These are phyloP conservation scores for Motacilla alba DNA, from an alignment of 2,113 vertebrate genomes.

Conservation along the genomic window DNA sequence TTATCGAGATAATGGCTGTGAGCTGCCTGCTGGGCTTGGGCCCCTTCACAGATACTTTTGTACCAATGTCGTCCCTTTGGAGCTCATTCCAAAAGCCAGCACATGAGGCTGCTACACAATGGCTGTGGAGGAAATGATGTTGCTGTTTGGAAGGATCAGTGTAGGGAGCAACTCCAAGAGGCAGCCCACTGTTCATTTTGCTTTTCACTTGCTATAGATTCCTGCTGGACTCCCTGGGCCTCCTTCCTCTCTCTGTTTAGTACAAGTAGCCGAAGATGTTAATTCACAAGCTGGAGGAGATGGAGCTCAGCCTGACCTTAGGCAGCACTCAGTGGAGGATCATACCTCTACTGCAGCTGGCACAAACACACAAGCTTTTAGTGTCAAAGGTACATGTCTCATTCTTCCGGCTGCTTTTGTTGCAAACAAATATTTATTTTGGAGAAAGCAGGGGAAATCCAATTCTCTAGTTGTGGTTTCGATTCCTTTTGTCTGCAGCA, in stretches of 20 bases:
- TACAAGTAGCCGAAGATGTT: not conserved
- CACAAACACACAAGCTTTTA: slow-evolving; percentile 2
- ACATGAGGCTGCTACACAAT: not conserved
- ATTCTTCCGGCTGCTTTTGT: slow-evolving; percentile 55
- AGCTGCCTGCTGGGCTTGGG: not conserved
- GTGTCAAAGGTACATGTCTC: slow-evolving; percentile 32
- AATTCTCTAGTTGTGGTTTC: slow-evolving; percentile 62
- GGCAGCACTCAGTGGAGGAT: not conserved
- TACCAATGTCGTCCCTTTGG: not conserved
- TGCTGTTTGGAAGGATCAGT: not conserved
- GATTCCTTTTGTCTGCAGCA: slow-evolving; percentile 58
- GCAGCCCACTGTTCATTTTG: not conserved
- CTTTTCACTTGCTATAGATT: not conserved
- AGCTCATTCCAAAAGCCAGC: not conserved
- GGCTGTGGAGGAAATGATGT: not conserved
- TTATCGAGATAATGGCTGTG: not conserved
- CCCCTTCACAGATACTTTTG: not conserved
- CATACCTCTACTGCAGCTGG: not conserved
- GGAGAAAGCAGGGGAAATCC: slow-evolving; percentile 65
- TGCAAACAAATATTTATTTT: slow-evolving; percentile 66
- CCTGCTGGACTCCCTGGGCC: not conserved
- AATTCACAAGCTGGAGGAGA: not conserved
- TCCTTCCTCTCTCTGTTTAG: not conserved
- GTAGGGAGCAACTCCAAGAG: not conserved
- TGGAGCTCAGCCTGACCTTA: not conserved